Base-by-base conservation (phyloP, 2,888 invertebrate genomes). In the Aquatica leii region DNA sequence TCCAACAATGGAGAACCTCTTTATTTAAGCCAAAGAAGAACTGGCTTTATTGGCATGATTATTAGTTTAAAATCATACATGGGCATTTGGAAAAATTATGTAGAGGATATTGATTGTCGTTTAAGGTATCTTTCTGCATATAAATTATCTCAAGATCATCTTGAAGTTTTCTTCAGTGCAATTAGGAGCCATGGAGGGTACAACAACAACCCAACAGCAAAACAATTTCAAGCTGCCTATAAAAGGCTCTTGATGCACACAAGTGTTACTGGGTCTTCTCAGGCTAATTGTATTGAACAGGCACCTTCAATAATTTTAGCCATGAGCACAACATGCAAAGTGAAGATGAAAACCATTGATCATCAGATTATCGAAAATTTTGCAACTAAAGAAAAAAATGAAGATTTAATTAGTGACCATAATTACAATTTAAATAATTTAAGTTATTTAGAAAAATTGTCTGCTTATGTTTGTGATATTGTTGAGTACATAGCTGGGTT, bases 101-200 rank as follows among this genome's bases (percentile, higher is more conserved):
- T 57, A 5, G 35, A 24, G 17, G 11, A 20, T 41, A 43, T 11
- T 12, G 20, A 35, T 37, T 12, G 21, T 14, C 48, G 48, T n/a
- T 40, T 59, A 37, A 40, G 35, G 46, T 62, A 53, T 69, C 57
- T 71, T 17, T 60, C 62, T 20, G 51, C 59, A 12, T 70, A 71
- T 48, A 66, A 69, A 60, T 48, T 66, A 14, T 58, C 17, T n/a
- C 68, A 70, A 43, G 70, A 70, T 37, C 70, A 70, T 24, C 49
- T 69, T 3, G 68, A 68, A 53, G 31, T 68, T 11, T 68, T 67
- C 24, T 66, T 68, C 61, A 54, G 56, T n/a, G 12, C 51, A 18
- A 49, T 67, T 43, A 56, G 65, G 43, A 35, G 55, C 18, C 64
- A 50, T 21, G 59, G 62, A 11, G 62, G 65, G n/a, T n/a, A n/a